Evolutionary conservation across 2,797 vertebrate species (phyloP).

Genomic region (Phyllotis vaccarum): DNA sequence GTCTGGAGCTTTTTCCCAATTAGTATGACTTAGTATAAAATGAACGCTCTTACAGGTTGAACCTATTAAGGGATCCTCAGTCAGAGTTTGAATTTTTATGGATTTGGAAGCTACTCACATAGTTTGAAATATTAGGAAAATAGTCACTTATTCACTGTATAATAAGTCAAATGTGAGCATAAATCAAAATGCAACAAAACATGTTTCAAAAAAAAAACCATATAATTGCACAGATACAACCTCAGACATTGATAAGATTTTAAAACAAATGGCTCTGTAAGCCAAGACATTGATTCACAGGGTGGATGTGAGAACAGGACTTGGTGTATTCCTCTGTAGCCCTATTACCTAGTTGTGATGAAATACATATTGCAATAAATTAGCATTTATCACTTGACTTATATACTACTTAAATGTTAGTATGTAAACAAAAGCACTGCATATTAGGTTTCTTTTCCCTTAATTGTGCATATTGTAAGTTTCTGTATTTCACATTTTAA

Average conservation of each 20-base stretch:
- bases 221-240: background rate
- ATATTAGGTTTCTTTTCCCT: background rate
- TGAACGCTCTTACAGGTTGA: background rate
- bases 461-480: background rate
- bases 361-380: background rate
- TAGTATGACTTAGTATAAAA: slow-evolving; percentile 8
- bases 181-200: slow-evolving; percentile 25
- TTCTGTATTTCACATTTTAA: background rate
- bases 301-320: background rate
- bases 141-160: background rate
- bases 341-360: background rate
- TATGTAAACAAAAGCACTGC: background rate
- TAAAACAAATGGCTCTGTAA: background rate
- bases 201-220: slow-evolving; percentile 46
- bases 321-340: background rate
- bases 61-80: background rate
- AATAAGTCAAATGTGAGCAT: background rate
- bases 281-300: background rate
- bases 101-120: slow-evolving; percentile 1
- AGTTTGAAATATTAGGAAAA: slow-evolving; percentile 60
- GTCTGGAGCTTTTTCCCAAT: background rate
- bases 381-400: background rate
- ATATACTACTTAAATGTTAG: background rate
- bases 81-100: slow-evolving; percentile 32
- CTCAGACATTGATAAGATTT: background rate